Evolutionary conservation across 2,797 vertebrate species (phyloP).

Genomic region (Scleropages formosus): DNA sequence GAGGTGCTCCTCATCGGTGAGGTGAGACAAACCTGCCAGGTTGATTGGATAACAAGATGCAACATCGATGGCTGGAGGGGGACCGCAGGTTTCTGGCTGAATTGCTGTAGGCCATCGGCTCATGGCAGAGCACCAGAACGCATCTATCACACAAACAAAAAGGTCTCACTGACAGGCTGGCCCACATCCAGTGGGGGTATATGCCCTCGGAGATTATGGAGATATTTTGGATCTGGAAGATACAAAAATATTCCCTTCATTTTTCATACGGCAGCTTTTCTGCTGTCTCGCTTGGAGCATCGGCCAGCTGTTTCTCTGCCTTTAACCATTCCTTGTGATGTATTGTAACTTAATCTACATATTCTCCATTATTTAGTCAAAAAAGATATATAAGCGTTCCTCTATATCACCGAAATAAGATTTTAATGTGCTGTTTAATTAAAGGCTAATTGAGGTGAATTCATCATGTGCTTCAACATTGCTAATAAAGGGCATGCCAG

Average conservation of each 20-base stretch:
- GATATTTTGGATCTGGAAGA: neutral
- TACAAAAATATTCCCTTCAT: neutral
- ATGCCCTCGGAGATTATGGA: neutral
- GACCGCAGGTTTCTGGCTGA: neutral
- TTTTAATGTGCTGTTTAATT: conserved; percentile 81
- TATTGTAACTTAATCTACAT: conserved; percentile 66
- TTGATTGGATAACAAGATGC: neutral
- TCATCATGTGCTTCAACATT: conserved; percentile 74
- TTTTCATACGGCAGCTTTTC: conserved; percentile 8
- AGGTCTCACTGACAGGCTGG: neutral
- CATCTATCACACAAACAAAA: conserved; percentile 6
- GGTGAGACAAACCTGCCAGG: neutral
- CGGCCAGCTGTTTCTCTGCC: conserved; percentile 29
- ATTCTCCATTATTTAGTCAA: conserved; percentile 53
- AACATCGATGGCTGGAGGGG: neutral
- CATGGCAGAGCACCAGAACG: neutral
- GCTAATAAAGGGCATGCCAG: conserved; percentile 40
- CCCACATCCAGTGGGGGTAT: no score
- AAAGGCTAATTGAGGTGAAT: conserved; percentile 85
- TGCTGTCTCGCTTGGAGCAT: conserved; percentile 1
- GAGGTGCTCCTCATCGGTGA: neutral
- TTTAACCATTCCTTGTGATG: conserved; percentile 57
- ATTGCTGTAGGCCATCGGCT: neutral
- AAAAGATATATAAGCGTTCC: conserved; percentile 38
- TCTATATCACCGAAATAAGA: conserved; percentile 65